Conservation (phyloP, 2,888 invertebrate species). For the Abrostola tripartita region DNA sequence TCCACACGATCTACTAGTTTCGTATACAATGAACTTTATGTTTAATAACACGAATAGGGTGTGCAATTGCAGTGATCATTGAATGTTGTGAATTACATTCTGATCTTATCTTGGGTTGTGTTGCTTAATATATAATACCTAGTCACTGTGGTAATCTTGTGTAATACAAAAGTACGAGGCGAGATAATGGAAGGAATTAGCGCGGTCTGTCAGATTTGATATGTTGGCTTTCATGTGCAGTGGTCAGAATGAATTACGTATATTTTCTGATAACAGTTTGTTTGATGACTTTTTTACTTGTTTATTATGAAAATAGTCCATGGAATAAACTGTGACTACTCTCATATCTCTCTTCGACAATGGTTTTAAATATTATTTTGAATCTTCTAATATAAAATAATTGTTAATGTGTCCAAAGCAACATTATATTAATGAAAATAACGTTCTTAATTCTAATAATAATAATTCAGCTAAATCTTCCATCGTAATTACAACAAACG, state of each 20-base stretch:
- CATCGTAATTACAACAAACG: constrained; percentile 41
- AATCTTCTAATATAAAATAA: too few species aligned
- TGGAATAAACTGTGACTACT: too few species aligned
- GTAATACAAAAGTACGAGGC: constrained; percentile 28
- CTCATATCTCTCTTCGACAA: too few species aligned
- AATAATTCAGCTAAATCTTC: neutral
- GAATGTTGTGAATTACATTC: constrained; percentile 46
- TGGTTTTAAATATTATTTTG: too few species aligned
- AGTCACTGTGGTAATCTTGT: constrained; percentile 27
- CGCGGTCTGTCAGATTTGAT: constrained; percentile 23
- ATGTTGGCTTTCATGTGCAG: constrained; percentile 12
- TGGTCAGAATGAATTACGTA: constrained; percentile 13
- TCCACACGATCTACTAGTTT: constrained; percentile 30
- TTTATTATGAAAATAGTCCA: too few species aligned
- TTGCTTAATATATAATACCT: constrained; percentile 44
- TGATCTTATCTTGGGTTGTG: constrained; percentile 40
- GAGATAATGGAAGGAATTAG: constrained; percentile 39
- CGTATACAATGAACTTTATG: constrained; percentile 48
- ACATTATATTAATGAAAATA: too few species aligned
- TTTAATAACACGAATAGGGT: constrained; percentile 32
- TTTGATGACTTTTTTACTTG: constrained; percentile 10
- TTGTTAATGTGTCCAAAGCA: too few species aligned
- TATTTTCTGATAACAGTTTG: constrained; percentile 9
- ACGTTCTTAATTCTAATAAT: neutral
- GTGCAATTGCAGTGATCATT: constrained; percentile 39